phyloP scores from a whole-genome alignment of 2,888 invertebrate species.

The Oxyscelio sp. region DNA sequence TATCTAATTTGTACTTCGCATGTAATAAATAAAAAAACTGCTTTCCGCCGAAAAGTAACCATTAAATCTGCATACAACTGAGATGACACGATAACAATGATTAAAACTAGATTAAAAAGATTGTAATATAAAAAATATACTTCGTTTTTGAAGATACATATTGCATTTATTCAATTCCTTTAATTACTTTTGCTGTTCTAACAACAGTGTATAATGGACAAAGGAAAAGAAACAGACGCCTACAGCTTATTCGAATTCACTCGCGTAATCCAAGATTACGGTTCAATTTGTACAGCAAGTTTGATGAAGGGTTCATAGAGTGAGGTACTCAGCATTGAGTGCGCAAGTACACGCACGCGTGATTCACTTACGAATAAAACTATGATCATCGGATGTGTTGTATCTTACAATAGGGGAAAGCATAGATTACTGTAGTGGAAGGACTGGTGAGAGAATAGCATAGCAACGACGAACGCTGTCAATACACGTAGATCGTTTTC shows the following conservation, averaged over 20 bases:
- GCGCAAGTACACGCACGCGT: constrained; percentile 53
- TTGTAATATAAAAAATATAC: constrained; percentile 22
- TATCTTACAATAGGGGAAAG: constrained; percentile 83
- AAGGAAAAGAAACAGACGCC: background rate
- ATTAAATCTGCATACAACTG: background rate
- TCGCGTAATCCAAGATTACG: no score
- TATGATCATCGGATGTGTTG: constrained; percentile 52
- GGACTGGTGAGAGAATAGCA: constrained; percentile 76
- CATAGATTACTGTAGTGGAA: constrained; percentile 82
- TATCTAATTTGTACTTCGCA: constrained; percentile 43
- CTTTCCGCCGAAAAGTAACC: no score
- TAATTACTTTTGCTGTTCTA: background rate
- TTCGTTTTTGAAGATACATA: no score
- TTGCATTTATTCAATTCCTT: no score
- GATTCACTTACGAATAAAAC: constrained; percentile 41
- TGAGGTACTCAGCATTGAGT: constrained; percentile 58
- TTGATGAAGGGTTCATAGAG: constrained; percentile 24
- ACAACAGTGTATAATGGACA: background rate
- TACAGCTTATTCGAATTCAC: background rate
- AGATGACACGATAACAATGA: background rate
- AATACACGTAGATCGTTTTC: constrained; percentile 96
- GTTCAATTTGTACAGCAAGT: no score
- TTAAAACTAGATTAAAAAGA: constrained; percentile 22
- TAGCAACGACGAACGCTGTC: constrained; percentile 81
- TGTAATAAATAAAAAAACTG: background rate